Conservation (phyloP, 2,888 invertebrate species). For the Sinopyrophorus schimmeli region DNA sequence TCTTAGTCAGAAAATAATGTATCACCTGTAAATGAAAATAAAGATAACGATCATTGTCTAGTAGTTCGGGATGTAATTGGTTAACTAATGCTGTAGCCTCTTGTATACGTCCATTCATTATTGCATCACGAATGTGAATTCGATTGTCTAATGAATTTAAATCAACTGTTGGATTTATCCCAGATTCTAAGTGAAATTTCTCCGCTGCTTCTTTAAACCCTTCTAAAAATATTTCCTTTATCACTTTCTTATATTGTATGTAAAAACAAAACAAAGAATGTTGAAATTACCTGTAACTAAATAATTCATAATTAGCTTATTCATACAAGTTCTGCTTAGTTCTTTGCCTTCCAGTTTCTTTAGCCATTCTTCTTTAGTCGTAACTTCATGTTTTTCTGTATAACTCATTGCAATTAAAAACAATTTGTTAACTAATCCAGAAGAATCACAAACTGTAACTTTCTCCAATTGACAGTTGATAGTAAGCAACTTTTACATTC, state of each 20-base stretch:
- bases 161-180: conserved; percentile 76
- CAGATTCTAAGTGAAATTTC: conserved; percentile 94
- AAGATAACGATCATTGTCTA: conserved; percentile 93
- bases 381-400: conserved; percentile 54
- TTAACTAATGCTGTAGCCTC: conserved; percentile 94
- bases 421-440: no score
- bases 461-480: no score
- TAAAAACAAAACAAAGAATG: conserved; percentile 3
- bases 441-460: no score
- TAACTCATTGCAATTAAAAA: no score
- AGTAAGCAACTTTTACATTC: no score
- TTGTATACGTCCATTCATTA: conserved; percentile 89
- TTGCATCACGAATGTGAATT: conserved; percentile 90
- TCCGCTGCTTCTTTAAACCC: conserved; percentile 97
- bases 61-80: conserved; percentile 88
- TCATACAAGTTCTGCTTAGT: conserved; percentile 90
- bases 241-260: no score
- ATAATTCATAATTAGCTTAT: conserved; percentile 98
- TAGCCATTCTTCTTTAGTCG: conserved; percentile 73
- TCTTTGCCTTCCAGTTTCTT: conserved; percentile 74
- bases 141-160: conserved; percentile 87
- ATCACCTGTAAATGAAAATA: conserved; percentile 91
- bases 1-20: conserved; percentile 5
- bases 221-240: conserved; percentile 64
- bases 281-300: conserved; percentile 84